A percentile compares a stretch with the other conserved stretches of the same genome.
Conservation (phyloP, 2,888 invertebrate genomes). For the Amaurobius ferox region DNA sequence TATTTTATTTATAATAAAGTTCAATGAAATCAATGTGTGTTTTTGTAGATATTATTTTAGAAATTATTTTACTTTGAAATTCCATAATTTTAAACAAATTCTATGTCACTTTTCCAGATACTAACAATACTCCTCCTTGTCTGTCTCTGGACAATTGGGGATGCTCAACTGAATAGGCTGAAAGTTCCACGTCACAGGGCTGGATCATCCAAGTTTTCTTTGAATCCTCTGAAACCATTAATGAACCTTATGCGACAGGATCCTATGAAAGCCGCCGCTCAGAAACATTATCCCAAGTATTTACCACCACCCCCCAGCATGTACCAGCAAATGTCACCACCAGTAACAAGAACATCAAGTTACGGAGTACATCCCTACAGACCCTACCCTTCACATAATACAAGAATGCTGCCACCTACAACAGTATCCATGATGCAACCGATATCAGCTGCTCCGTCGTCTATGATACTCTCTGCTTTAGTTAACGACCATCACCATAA, state of each 20-base stretch:
- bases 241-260: constrained; percentile 65
- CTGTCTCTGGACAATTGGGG: constrained; percentile 31
- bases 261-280: constrained; percentile 57
- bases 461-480: constrained; percentile 27
- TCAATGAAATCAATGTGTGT: no score
- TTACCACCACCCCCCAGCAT: constrained; percentile 62
- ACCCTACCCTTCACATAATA: constrained; percentile 44
- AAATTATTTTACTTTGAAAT: no score
- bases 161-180: constrained; percentile 43
- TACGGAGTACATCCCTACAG: constrained; percentile 46
- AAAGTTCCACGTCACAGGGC: constrained; percentile 49
- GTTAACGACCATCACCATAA: constrained; percentile 40
- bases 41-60: no score
- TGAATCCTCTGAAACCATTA: constrained; percentile 57
- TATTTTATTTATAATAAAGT: no score
- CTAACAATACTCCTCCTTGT: constrained; percentile 23
- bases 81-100: no score
- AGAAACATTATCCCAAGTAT: constrained; percentile 47
- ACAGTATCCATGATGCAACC: constrained; percentile 45
- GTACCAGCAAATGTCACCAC: constrained; percentile 31
- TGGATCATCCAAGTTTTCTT: constrained; percentile 51
- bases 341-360: constrained; percentile 23
- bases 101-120: constrained; percentile 26
- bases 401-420: constrained; percentile 54
- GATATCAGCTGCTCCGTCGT: constrained; percentile 29